Percentiles rank a stretch among this genome's conserved stretches.
phyloP scores from a whole-genome alignment of 2,888 invertebrate species.

The Muschampia plurimacula region DNA sequence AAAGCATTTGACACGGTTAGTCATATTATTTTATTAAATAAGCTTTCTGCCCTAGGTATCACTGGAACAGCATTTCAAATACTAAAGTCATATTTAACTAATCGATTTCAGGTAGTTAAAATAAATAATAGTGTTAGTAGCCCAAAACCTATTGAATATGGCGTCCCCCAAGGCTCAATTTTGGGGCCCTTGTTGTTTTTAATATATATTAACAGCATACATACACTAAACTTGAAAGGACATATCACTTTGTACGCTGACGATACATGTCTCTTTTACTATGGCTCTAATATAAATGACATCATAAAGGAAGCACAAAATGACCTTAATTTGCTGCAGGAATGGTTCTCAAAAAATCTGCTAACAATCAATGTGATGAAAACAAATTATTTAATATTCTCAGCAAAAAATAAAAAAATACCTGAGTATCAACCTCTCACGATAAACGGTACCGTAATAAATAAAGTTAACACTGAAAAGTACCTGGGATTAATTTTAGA shows the following conservation, averaged over 20 bases:
- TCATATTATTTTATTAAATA: constrained; percentile 1
- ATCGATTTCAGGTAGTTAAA: background rate
- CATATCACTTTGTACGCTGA: background rate
- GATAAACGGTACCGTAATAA: background rate
- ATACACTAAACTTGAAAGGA: background rate
- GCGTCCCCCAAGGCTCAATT: background rate
- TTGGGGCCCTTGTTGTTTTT: background rate
- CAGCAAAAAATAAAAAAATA: background rate
- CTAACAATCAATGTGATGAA: background rate
- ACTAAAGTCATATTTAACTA: constrained; percentile 1
- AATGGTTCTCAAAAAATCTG: constrained; percentile 4
- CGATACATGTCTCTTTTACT: constrained; percentile 1
- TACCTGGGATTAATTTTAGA: constrained; percentile 2
- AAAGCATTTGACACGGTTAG: background rate
- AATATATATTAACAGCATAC: background rate
- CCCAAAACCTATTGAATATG: background rate
- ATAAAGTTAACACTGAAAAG: constrained; percentile 2
- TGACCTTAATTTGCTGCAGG: background rate
- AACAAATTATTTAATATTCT: background rate
- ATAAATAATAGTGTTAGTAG: background rate
- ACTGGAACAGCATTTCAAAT: background rate
- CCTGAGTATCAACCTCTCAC: constrained; percentile 2
- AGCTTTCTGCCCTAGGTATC: constrained; percentile 2
- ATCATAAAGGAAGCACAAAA: background rate
- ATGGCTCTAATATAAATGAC: background rate